Evolutionary conservation across 2,888 invertebrate genomes (phyloP).

Genomic region (Harmothoe impar): DNA sequence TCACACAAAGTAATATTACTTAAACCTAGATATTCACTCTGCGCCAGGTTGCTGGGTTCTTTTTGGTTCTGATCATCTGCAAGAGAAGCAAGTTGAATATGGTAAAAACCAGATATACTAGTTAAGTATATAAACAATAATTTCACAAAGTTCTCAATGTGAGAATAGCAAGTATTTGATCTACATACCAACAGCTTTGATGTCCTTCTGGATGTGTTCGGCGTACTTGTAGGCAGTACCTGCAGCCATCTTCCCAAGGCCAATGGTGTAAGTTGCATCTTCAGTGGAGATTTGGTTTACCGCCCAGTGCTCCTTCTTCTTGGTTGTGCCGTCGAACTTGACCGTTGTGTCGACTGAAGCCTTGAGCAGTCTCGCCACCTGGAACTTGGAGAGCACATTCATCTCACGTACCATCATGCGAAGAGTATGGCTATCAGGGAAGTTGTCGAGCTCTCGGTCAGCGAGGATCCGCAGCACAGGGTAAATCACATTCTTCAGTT

Average conservation of each 20-base stretch:
- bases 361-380: not conserved
- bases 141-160: not conserved
- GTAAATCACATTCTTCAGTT: not conserved
- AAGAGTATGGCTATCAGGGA: not conserved
- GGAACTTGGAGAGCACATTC: not conserved
- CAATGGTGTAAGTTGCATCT: not conserved
- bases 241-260: not conserved
- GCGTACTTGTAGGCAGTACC: not conserved
- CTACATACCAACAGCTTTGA: not conserved
- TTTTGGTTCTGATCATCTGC: not conserved
- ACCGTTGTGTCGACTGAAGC: not conserved
- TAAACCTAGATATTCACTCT: not conserved
- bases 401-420: slow-evolving; percentile 12
- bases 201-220: not conserved
- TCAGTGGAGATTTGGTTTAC: not conserved
- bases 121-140: too few species aligned
- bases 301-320: slow-evolving; percentile 13
- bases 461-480: not conserved
- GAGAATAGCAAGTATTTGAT: not conserved
- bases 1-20: too few species aligned
- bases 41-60: not conserved
- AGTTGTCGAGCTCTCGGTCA: not conserved
- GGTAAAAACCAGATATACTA: too few species aligned
- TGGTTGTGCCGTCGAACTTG: slow-evolving; percentile 34
- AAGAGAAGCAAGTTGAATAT: not conserved